A percentile compares a stretch with the other conserved stretches of the same genome.
Evolutionary conservation across 2,113 vertebrate genomes (phyloP).

Genomic region (Daphoenositta chrysoptera): DNA sequence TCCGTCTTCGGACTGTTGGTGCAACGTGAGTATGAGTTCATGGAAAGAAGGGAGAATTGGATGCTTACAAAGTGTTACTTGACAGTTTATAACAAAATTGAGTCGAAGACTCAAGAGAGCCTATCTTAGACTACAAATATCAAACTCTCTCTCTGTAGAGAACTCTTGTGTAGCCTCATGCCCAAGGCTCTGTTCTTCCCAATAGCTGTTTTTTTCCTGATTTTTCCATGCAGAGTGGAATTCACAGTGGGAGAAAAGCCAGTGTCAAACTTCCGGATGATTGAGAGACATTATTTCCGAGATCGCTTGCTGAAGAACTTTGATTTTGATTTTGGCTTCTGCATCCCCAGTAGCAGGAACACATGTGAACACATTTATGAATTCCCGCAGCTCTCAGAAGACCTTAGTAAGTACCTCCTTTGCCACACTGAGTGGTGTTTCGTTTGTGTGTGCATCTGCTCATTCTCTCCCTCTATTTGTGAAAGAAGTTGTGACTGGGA

Average conservation of each 20-base stretch:
- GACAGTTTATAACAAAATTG: neutral
- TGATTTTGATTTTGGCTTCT: slow-evolving; percentile 98
- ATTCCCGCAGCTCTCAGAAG: slow-evolving; percentile 95
- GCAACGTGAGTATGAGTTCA: slow-evolving; percentile 87
- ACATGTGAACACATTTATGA: slow-evolving; percentile 98
- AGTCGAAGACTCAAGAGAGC: neutral
- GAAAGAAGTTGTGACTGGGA: neutral
- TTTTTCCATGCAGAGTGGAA: slow-evolving; percentile 82
- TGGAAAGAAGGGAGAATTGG: neutral
- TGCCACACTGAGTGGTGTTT: neutral
- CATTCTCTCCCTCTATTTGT: neutral
- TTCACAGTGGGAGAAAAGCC: slow-evolving; percentile 95
- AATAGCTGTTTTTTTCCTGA: neutral
- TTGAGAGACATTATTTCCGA: slow-evolving; percentile 96
- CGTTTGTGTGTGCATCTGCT: neutral
- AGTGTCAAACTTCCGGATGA: slow-evolving; percentile 95
- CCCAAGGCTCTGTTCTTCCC: neutral
- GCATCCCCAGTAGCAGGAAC: slow-evolving; percentile 96
- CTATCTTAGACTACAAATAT: neutral
- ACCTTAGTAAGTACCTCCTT: slow-evolving; percentile 84
- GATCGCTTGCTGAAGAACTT: slow-evolving; percentile 96
- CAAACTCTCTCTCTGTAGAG: neutral
- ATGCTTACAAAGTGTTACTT: neutral
- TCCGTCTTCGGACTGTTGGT: slow-evolving; percentile 91
- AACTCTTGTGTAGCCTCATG: neutral